Base-by-base conservation (phyloP, 1,140 invertebrate genomes). In the Adelges cooleyi region DNA sequence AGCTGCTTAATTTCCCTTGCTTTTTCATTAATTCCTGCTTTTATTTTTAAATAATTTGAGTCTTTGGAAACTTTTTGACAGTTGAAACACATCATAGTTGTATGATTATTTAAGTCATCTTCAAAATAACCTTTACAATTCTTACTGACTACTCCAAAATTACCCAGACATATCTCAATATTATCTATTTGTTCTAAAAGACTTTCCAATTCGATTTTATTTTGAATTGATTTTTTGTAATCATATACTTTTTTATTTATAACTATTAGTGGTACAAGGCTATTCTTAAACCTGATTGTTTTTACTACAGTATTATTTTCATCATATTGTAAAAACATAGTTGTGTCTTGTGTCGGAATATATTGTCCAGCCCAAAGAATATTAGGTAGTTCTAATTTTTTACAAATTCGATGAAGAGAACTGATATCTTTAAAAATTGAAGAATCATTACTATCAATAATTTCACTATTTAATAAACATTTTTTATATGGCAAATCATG, bases 81-180 rank as follows among this genome's bases (percentile, higher is more conserved):
- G 2, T 8, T 1, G 13, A 13, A 9, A 33, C 56, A 62, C 13
- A 3, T 3, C n/a, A 8, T 13, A 29, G 27, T 22, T 22, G 38
- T 13, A 20, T 33, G 29, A 6, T 33, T 33, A 33, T 5, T 3
- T 44, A 3, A 2, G 3, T 0, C 9, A 18, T 20, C 8, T 15
- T 62, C 40, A 48, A n/a, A 48, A 46, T 48, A 62, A 33, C 42
- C 56, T 15, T 46, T 48, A 46, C 56, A 62, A 3, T 46, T 8
- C 1, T 46, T 5, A 33, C 29, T n/a, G 2, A 0, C 1, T 17
- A 1, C 6, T 9, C 17, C 17, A 22, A 46, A 13, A 10, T 33
- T 0, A 20, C 56, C 56, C 2, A n/a, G 3, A 62, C 56, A 62
- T 29, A 48, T 20, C n/a, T 33, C 25, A 22, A 48, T n/a, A 9